A percentile compares a stretch with the other conserved stretches of the same genome.
phyloP scores from a whole-genome alignment of 2,888 invertebrate species.

The Eilema depressum region DNA sequence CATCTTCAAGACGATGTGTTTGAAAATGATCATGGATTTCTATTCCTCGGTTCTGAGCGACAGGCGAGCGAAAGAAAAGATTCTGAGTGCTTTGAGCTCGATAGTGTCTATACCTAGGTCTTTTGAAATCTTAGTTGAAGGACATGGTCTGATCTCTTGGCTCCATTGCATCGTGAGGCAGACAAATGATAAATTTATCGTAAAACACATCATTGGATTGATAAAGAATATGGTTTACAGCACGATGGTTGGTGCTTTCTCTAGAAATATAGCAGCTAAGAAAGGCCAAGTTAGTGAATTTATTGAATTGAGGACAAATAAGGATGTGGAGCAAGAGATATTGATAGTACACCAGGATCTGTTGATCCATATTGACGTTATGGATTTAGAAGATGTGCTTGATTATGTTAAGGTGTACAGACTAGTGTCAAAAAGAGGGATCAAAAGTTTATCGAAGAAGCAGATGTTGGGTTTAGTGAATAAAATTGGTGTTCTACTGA shows the following conservation, averaged over 20 bases:
- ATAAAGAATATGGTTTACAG: constrained; percentile 70
- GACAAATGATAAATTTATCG: constrained; percentile 63
- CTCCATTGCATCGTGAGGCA: constrained; percentile 75
- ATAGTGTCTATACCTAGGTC: constrained; percentile 89
- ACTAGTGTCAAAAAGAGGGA: constrained; percentile 67
- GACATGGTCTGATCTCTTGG: constrained; percentile 92
- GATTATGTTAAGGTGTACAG: constrained; percentile 66
- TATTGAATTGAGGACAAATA: constrained; percentile 71
- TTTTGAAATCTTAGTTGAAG: constrained; percentile 88
- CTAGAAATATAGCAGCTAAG: constrained; percentile 59
- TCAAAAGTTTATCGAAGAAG: constrained; percentile 71
- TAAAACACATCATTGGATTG: constrained; percentile 61
- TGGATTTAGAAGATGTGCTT: constrained; percentile 63
- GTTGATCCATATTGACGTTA: constrained; percentile 59
- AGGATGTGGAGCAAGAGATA: constrained; percentile 74
- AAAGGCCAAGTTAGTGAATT: constrained; percentile 58
- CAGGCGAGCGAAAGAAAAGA: constrained; percentile 87
- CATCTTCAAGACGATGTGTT: constrained; percentile 90
- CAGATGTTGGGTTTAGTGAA: constrained; percentile 67
- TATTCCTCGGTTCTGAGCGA: constrained; percentile 89
- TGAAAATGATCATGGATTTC: constrained; percentile 92
- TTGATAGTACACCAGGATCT: constrained; percentile 66
- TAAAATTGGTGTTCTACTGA: constrained; percentile 55
- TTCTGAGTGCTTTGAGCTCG: constrained; percentile 89
- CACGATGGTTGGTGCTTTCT: constrained; percentile 64